Percentiles rank a stretch among this genome's conserved stretches.
Evolutionary conservation across 2,797 vertebrate genomes (phyloP).

Genomic region (Spea hammondii): DNA sequence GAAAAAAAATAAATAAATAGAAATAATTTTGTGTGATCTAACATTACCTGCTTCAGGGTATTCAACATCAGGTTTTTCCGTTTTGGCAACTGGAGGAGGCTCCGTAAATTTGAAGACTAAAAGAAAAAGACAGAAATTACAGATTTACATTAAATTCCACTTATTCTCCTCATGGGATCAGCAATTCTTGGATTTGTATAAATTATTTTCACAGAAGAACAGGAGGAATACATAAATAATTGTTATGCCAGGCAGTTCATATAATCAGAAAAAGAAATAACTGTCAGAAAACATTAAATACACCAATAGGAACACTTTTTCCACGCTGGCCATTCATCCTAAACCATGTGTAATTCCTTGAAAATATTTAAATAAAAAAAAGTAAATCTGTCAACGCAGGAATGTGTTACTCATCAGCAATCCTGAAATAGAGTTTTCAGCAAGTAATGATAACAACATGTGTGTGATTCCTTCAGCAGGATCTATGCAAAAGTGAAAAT

Average conservation of each 20-base stretch:
- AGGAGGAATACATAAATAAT: conserved; percentile 29
- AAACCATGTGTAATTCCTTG: conserved; percentile 8
- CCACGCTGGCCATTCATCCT: conserved; percentile 9
- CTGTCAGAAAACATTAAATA: conserved; percentile 23
- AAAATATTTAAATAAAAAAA: not conserved
- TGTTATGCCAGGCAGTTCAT: conserved; percentile 14
- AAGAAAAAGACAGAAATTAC: conserved; percentile 40
- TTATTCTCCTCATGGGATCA: not conserved
- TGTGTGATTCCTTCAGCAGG: not conserved
- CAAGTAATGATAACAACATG: conserved; percentile 15
- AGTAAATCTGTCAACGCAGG: conserved; percentile 16
- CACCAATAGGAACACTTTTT: conserved; percentile 15
- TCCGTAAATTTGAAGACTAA: conserved; percentile 58
- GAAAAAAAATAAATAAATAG: not conserved
- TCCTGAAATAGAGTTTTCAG: not conserved
- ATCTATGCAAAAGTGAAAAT: not conserved
- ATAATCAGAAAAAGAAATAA: conserved; percentile 28
- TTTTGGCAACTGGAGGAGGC: conserved; percentile 57
- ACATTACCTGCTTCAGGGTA: conserved; percentile 61
- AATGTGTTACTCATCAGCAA: conserved; percentile 15
- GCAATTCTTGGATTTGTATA: not conserved
- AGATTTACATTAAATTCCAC: conserved; percentile 8
- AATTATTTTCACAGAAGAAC: conserved; percentile 9
- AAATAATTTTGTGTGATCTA: not conserved
- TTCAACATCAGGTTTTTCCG: conserved; percentile 59